A percentile compares a stretch with the other conserved stretches of the same genome.
Evolutionary conservation across 2,797 vertebrate genomes (phyloP).

Genomic region (Typhlichthys subterraneus): DNA sequence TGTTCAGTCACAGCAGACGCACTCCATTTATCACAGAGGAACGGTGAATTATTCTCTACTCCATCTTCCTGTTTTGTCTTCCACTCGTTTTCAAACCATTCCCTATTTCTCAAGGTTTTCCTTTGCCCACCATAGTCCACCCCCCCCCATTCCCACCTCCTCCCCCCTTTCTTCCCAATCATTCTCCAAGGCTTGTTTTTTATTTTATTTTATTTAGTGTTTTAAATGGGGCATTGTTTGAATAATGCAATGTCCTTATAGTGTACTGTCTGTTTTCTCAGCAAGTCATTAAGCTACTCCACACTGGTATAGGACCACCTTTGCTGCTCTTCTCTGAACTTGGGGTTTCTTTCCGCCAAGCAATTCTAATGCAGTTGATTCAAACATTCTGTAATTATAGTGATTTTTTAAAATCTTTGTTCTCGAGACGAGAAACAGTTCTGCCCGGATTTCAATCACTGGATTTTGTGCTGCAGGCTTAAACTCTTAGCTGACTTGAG

Average conservation of each 20-base stretch:
- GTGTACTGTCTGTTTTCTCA: slow-evolving; percentile 28
- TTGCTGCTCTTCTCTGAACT: too few species aligned
- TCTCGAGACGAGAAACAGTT: too few species aligned
- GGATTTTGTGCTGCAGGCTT: too few species aligned
- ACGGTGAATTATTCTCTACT: not conserved
- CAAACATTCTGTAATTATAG: too few species aligned
- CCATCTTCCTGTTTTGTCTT: not conserved
- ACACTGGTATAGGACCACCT: too few species aligned
- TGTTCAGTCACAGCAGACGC: not conserved
- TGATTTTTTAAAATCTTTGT: too few species aligned
- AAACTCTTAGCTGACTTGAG: too few species aligned
- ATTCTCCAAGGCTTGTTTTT: not conserved
- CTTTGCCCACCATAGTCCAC: not conserved
- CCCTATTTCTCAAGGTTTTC: not conserved
- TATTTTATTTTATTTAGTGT: slow-evolving; percentile 22
- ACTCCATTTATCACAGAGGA: not conserved
- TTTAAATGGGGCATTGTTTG: slow-evolving; percentile 44
- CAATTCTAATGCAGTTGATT: too few species aligned
- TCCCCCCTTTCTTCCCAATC: not conserved
- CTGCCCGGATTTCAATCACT: too few species aligned
- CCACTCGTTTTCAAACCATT: slow-evolving; percentile 5
- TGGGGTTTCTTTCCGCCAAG: too few species aligned
- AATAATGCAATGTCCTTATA: slow-evolving; percentile 43
- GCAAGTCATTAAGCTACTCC: not conserved
- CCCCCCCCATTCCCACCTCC: not conserved